Percentiles rank a stretch among this genome's conserved stretches.
Evolutionary conservation across 2,797 vertebrate genomes (phyloP).

Genomic region (Oreochromis mossambicus): DNA sequence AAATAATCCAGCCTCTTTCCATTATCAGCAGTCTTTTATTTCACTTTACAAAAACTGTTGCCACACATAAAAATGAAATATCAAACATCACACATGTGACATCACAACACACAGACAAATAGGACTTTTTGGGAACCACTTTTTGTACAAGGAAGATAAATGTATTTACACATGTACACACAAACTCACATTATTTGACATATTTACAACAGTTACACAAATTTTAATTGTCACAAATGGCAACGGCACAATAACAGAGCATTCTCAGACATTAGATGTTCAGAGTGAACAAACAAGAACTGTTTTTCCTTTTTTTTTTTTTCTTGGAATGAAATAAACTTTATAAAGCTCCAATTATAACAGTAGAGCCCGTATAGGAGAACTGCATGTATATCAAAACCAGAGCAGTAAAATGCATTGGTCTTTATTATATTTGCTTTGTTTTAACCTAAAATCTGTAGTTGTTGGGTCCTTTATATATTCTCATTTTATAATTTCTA

Average conservation of each 20-base stretch:
- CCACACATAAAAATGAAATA: slow-evolving; percentile 66
- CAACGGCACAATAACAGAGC: slow-evolving; percentile 58
- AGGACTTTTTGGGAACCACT: slow-evolving; percentile 14
- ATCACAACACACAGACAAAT: slow-evolving; percentile 57
- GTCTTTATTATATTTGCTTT: slow-evolving; percentile 30
- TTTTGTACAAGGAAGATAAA: slow-evolving; percentile 27
- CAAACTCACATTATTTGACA: slow-evolving; percentile 51
- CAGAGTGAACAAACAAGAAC: slow-evolving; percentile 35
- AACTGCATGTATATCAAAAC: slow-evolving; percentile 14
- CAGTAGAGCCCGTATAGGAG: neutral
- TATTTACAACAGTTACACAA: slow-evolving; percentile 62
- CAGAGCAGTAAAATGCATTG: slow-evolving; percentile 3
- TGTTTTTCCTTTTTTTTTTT: neutral
- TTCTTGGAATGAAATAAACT: slow-evolving; percentile 13
- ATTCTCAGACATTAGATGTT: slow-evolving; percentile 54
- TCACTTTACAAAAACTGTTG: slow-evolving; percentile 63
- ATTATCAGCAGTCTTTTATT: slow-evolving; percentile 66
- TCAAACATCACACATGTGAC: slow-evolving; percentile 46
- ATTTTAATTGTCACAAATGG: slow-evolving; percentile 44
- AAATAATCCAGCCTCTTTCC: slow-evolving; percentile 2
- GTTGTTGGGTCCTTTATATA: neutral
- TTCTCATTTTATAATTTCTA: neutral
- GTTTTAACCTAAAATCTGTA: neutral
- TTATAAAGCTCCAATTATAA: neutral
- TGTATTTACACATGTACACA: slow-evolving; percentile 56